phyloP scores from a whole-genome alignment of 2,888 invertebrate species.

The Spilarctia lutea region DNA sequence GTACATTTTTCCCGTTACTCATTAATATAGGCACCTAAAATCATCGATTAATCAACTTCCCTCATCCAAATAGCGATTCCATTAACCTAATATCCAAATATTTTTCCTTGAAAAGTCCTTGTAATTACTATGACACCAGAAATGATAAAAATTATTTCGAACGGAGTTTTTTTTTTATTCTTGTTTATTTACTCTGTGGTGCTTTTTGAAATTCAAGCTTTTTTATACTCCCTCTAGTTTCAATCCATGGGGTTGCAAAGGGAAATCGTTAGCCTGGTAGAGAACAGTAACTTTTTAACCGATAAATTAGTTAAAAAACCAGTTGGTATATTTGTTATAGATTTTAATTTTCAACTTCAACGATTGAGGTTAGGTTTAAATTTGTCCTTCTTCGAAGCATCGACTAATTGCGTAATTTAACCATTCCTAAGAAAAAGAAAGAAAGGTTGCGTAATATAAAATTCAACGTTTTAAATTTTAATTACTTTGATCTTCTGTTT shows the following conservation, averaged over 20 bases:
- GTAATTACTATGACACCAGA: neutral
- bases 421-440: too few species aligned
- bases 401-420: too few species aligned
- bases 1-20: conserved; percentile 8
- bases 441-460: neutral
- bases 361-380: neutral
- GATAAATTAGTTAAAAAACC: neutral
- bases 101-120: conserved; percentile 1
- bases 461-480: neutral
- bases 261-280: too few species aligned
- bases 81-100: conserved; percentile 2
- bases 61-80: neutral
- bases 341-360: neutral
- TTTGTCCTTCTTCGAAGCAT: neutral
- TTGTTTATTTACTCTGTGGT: neutral
- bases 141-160: neutral
- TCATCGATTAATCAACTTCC: conserved; percentile 18
- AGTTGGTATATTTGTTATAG: neutral
- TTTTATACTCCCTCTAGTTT: neutral
- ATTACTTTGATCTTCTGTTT: neutral
- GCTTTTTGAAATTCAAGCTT: neutral
- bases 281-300: too few species aligned
- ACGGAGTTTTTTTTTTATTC: neutral
- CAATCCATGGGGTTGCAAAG: neutral
- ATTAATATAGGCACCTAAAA: neutral